Base-by-base conservation (phyloP, 2,113 vertebrate species). In the Rhea pennata region DNA sequence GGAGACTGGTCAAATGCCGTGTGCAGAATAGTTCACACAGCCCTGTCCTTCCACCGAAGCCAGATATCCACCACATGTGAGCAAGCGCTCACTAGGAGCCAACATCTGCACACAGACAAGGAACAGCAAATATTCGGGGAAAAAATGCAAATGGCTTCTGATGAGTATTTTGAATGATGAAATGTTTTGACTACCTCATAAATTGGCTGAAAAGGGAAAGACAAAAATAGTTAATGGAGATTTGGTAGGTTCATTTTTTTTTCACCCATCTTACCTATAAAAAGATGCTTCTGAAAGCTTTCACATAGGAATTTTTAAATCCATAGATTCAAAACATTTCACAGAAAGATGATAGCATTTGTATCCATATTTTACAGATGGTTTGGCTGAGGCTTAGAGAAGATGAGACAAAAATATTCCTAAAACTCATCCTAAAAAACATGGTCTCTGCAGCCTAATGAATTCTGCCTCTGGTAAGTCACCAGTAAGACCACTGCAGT, bases 81-180 rank as follows among this genome's bases (percentile, higher is more conserved):
- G 70, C 15, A 27, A 27, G 26, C 22, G 21, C 8, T 85, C 0
- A 4, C 67, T 74, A 24, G 56, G 70, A 80, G 75, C 78, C 83
- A 78, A 96, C 94, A 96, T 96, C 87, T 97, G 96, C 87, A 64
- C 87, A 95, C 40, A 66, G 82, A 78, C 39, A 59, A 88, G 61
- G 26, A 94, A 64, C 27, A 75, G 72, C 90, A 94, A 95, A 59
- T 77, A 69, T 59, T 50, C 66, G 11, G 9, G 20, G 8, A 12
- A 64, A 16, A 17, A 17, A 65, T 7, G 7, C 2, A 17, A 95
- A 91, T 64, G 77, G 17, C 22, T 94, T 93, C 90, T 91, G 42
- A 77, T 61, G 82, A 70, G 15, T 46, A 51, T 92, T 95, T 95
- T 56, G 51, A 84, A 90, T 64, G 42, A 77, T 88, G 59, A 87